Evolutionary conservation across 37 sponge, comb jelly and placozoan species (phyloP).

Genomic region (Ianthella basta): DNA sequence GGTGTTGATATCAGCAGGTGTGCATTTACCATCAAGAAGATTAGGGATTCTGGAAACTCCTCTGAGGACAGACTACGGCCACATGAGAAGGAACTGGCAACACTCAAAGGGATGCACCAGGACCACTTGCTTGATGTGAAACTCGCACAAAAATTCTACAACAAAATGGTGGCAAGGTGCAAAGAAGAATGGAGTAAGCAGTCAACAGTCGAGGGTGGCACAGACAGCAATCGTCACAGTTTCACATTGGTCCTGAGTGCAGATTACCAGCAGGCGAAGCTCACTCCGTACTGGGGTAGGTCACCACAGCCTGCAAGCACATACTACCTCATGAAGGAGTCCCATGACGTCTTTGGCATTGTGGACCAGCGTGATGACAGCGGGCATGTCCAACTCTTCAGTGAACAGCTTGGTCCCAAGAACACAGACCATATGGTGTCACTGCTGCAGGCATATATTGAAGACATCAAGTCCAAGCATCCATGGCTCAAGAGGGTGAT

Average conservation of each 20-base stretch:
- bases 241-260: slow-evolving; percentile 38
- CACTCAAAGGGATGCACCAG: not conserved
- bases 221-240: slow-evolving; percentile 3
- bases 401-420: slow-evolving; percentile 47
- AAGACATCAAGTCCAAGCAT: not conserved
- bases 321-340: slow-evolving; percentile 47
- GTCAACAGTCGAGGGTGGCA: not conserved
- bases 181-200: slow-evolving; percentile 26
- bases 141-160: slow-evolving; percentile 26
- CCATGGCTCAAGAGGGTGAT: slow-evolving; percentile 47
- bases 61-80: not conserved
- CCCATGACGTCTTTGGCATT: slow-evolving; percentile 56
- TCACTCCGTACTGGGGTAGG: slow-evolving; percentile 50
- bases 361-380: slow-evolving; percentile 43
- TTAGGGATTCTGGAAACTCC: slow-evolving; percentile 48
- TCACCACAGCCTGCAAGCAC: slow-evolving; percentile 51
- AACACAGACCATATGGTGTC: slow-evolving; percentile 60
- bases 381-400: slow-evolving; percentile 16
- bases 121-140: slow-evolving; percentile 29
- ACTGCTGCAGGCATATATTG: slow-evolving; percentile 24
- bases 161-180: slow-evolving; percentile 3
- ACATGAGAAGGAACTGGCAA: not conserved
- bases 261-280: slow-evolving; percentile 48
- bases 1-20: not conserved
- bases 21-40: slow-evolving; percentile 3